Conservation (phyloP, 2,888 invertebrate species). For the Trichopoda pennipes region DNA sequence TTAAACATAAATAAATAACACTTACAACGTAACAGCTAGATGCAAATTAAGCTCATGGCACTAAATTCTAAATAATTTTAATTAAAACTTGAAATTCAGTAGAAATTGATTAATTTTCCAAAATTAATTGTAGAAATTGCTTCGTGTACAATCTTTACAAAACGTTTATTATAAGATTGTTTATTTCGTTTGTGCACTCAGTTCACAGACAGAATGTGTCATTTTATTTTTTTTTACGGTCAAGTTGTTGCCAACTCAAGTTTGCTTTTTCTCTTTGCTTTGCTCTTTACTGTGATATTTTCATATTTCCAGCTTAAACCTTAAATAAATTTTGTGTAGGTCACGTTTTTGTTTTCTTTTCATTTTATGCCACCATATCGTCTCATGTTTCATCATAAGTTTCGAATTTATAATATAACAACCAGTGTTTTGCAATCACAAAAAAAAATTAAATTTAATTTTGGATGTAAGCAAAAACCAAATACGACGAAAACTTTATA, state of each 20-base stretch:
- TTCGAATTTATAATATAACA: slow-evolving; percentile 28
- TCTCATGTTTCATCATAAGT: slow-evolving; percentile 45
- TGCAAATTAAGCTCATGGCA: too few relatives aligned
- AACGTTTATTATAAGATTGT: too few relatives aligned
- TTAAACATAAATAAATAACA: too few relatives aligned
- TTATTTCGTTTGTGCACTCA: slow-evolving; percentile 5
- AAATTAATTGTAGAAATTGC: background rate
- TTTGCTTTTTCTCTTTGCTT: slow-evolving; percentile 17
- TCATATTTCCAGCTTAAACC: slow-evolving; percentile 31
- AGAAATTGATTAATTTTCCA: too few relatives aligned
- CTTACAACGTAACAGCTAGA: too few relatives aligned
- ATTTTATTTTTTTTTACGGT: slow-evolving; percentile 7
- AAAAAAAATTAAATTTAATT: background rate
- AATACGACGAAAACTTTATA: background rate
- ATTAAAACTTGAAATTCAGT: too few relatives aligned
- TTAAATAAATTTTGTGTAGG: slow-evolving; percentile 49
- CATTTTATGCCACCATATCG: slow-evolving; percentile 18
- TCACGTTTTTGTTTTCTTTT: slow-evolving; percentile 50
- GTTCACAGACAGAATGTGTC: background rate
- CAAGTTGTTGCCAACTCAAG: slow-evolving; percentile 40
- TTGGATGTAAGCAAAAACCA: background rate
- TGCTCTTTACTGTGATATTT: slow-evolving; percentile 28
- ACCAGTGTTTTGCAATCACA: slow-evolving; percentile 17
- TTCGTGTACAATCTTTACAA: slow-evolving; percentile 7
- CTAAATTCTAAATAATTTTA: too few relatives aligned